Conservation (phyloP, 2,797 vertebrate species). For the Psittacula derbiana region DNA sequence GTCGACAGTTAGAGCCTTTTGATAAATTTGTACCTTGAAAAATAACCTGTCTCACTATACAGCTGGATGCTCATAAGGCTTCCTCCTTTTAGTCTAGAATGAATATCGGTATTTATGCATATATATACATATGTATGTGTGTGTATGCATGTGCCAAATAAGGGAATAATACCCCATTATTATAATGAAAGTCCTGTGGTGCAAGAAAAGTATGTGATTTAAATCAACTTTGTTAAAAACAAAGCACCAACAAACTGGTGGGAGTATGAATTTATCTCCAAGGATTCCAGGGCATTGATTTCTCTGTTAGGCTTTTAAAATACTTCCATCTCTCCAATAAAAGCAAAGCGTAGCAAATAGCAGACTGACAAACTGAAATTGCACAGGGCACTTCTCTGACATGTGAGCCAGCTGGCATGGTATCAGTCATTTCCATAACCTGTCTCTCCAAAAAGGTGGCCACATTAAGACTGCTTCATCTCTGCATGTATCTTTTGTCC, state of each 20-base stretch:
- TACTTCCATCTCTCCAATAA: not conserved
- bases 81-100: not conserved
- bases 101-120: not conserved
- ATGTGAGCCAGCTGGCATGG: rapidly evolving
- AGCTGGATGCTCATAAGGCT: not conserved
- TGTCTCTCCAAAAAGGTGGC: not conserved
- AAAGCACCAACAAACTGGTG: not conserved
- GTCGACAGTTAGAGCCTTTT: not conserved
- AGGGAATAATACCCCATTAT: not conserved
- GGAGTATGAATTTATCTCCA: not conserved
- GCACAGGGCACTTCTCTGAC: not conserved
- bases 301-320: not conserved
- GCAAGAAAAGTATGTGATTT: not conserved
- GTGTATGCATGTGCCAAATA: not conserved
- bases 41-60: not conserved
- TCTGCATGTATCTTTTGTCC: not conserved
- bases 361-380: not conserved
- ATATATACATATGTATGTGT: not conserved
- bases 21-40: not conserved
- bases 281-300: not conserved
- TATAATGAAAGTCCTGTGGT: not conserved
- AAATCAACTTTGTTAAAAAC: not conserved
- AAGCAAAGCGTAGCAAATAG: not conserved
- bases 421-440: not conserved
- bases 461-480: not conserved